Evolutionary conservation across 2,113 vertebrate genomes (phyloP).

Genomic region (Pterophyllum scalare): DNA sequence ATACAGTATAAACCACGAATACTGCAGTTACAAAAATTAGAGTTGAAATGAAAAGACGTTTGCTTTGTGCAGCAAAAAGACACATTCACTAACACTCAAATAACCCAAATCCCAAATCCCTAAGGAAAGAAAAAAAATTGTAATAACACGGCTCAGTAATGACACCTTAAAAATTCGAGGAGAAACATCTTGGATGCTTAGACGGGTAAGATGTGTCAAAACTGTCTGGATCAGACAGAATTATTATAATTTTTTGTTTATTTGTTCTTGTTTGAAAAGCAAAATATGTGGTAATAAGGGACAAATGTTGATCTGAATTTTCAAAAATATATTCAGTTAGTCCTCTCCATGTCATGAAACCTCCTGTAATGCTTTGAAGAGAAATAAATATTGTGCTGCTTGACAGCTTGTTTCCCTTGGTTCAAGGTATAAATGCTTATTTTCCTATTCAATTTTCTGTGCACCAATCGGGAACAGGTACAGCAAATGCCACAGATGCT

Average conservation of each 20-base stretch:
- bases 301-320: constrained; percentile 29
- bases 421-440: constrained; percentile 3
- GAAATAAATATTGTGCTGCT: neutral
- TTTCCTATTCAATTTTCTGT: neutral
- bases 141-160: constrained; percentile 5
- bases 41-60: constrained; percentile 15
- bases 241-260: constrained; percentile 9
- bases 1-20: constrained; percentile 35
- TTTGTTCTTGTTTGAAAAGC: constrained; percentile 33
- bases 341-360: constrained; percentile 21
- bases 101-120: neutral
- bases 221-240: constrained; percentile 10
- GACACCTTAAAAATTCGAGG: neutral
- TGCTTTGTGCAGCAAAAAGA: constrained; percentile 1
- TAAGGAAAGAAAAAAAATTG: neutral
- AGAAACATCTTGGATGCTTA: neutral
- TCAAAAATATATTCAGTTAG: constrained; percentile 37
- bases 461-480: constrained; percentile 23
- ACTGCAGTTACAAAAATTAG: constrained; percentile 16
- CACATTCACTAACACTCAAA: neutral
- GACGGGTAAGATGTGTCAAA: constrained; percentile 20
- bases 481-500: neutral
- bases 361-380: constrained; percentile 34
- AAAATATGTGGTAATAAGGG: constrained; percentile 36
- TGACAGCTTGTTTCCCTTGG: constrained; percentile 32